phyloP scores from a whole-genome alignment of 2,797 vertebrate genomes.

The Paedocypris micromegethes region DNA sequence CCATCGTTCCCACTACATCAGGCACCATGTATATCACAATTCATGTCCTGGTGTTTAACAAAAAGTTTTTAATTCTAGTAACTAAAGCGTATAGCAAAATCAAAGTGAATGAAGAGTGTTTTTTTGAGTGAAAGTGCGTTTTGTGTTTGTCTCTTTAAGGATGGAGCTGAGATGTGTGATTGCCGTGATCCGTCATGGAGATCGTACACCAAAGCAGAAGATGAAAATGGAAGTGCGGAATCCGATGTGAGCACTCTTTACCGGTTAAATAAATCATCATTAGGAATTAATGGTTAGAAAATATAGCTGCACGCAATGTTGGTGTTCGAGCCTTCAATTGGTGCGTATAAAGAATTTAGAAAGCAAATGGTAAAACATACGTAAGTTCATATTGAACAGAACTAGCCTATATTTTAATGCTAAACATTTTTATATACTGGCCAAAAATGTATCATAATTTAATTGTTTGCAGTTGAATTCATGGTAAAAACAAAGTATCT shows the following conservation, averaged over 20 bases:
- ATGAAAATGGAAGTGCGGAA: constrained; percentile 99
- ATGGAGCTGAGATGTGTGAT: constrained; percentile 98
- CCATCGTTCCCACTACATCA: constrained; percentile 96
- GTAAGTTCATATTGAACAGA: too few species aligned
- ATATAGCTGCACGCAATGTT: too few species aligned
- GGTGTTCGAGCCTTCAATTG: too few species aligned
- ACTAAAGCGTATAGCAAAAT: too few species aligned
- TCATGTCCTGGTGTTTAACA: background rate
- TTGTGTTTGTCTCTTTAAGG: constrained; percentile 61
- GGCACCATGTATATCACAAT: constrained; percentile 87
- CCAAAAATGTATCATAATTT: too few species aligned
- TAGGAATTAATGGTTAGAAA: background rate
- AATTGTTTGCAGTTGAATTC: too few species aligned
- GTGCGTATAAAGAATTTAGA: too few species aligned
- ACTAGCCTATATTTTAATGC: too few species aligned
- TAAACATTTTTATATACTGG: too few species aligned
- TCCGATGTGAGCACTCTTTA: constrained; percentile 71
- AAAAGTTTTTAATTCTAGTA: too few species aligned
- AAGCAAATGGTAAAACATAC: too few species aligned
- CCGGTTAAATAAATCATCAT: background rate
- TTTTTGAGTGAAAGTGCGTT: background rate
- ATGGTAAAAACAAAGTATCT: too few species aligned
- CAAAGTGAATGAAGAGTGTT: background rate
- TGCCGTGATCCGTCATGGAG: constrained; percentile 92
- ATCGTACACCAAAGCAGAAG: constrained; percentile 96